Evolutionary conservation across 2,797 vertebrate species (phyloP).

Genomic region (Anguilla obscura): DNA sequence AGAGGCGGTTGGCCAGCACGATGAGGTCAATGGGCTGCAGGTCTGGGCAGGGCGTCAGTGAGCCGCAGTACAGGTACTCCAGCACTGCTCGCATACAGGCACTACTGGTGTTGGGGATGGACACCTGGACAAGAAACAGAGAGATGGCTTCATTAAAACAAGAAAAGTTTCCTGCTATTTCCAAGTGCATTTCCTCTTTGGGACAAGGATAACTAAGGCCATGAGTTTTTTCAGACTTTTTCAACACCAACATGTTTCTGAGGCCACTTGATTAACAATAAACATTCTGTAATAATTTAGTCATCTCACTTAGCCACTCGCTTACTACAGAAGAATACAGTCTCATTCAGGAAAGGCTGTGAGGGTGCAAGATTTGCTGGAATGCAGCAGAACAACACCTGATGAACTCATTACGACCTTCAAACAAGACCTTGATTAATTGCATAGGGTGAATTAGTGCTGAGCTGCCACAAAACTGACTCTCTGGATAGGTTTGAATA

Average conservation of each 20-base stretch:
- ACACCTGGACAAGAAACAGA: conserved; percentile 67
- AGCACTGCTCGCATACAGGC: conserved; percentile 82
- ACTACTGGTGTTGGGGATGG: conserved; percentile 79
- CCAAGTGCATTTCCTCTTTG: no score
- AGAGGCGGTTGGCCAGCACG: conserved; percentile 83
- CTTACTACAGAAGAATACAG: background rate
- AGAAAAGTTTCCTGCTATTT: background rate
- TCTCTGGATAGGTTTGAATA: background rate
- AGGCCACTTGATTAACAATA: background rate
- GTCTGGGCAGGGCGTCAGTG: conserved; percentile 75
- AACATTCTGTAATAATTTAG: background rate
- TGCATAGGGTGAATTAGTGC: background rate
- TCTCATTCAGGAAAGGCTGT: background rate
- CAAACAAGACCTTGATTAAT: background rate
- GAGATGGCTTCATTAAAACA: background rate
- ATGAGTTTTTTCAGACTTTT: background rate
- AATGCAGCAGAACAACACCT: background rate
- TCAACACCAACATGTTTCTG: background rate
- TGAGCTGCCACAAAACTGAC: background rate
- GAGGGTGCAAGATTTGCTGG: background rate
- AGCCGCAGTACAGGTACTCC: conserved; percentile 85
- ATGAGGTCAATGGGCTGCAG: conserved; percentile 84
- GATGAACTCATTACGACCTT: background rate
- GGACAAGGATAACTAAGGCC: no score
- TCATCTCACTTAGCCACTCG: background rate